A percentile compares a stretch with the other conserved stretches of the same genome.
Conservation (phyloP, 2,797 vertebrate genomes). For the Cynopterus sphinx region DNA sequence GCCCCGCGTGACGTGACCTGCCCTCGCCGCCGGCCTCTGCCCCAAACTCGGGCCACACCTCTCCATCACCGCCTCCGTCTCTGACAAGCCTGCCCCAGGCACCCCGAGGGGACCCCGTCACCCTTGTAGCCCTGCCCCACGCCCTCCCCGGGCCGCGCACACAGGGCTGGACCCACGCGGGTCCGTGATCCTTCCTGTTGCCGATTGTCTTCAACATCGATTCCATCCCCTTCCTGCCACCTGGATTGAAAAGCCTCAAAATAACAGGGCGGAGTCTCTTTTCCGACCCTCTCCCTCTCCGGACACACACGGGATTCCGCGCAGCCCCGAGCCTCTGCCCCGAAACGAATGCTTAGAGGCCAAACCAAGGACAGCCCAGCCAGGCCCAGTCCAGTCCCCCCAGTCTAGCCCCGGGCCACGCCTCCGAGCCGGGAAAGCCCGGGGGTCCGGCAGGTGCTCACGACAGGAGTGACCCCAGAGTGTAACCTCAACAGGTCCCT, state of each 20-base stretch:
- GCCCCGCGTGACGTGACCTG: no score
- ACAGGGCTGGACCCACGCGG: not conserved
- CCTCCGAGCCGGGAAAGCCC: not conserved
- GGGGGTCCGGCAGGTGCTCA: not conserved
- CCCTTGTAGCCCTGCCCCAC: not conserved
- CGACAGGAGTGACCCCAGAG: no score
- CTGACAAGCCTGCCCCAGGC: not conserved
- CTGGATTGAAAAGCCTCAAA: conserved; percentile 15
- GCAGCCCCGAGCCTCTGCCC: not conserved
- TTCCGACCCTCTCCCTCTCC: not conserved
- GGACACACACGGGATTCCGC: not conserved
- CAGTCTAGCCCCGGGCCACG: no score
- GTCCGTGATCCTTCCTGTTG: not conserved
- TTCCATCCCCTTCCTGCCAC: not conserved
- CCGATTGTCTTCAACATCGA: not conserved
- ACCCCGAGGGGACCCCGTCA: not conserved
- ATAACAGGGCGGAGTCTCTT: not conserved
- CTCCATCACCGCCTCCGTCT: not conserved
- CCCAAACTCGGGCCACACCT: not conserved
- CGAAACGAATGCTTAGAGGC: not conserved
- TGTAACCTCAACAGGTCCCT: not conserved
- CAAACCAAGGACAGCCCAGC: not conserved
- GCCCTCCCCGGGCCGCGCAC: not conserved
- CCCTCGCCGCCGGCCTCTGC: not conserved
- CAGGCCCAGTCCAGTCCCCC: not conserved